These are phyloP conservation scores for Schizopygopsis pylzovi DNA, from an alignment of 2,797 vertebrate genomes.

Conservation along the genomic window DNA sequence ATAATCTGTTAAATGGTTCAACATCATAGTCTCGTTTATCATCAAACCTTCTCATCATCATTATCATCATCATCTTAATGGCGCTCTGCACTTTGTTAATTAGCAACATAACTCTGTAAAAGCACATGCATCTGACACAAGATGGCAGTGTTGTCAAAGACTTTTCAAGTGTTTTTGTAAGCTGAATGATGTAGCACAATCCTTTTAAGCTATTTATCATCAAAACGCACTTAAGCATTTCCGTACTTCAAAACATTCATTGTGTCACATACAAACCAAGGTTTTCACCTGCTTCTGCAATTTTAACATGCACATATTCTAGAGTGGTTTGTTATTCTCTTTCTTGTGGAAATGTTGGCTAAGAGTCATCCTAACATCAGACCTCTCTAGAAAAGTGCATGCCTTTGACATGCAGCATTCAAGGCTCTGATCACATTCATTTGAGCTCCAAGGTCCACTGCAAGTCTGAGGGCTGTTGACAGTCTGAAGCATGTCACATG, in stretches of 20 bases:
- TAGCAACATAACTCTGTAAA: neutral
- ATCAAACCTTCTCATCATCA: neutral
- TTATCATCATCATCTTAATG: neutral
- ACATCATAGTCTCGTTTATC: neutral
- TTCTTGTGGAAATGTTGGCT: slow-evolving; percentile 7
- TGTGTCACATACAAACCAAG: neutral
- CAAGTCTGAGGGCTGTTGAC: neutral
- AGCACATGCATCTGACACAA: slow-evolving; percentile 41
- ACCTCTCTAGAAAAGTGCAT: neutral
- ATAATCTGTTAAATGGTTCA: neutral
- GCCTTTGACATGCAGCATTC: slow-evolving; percentile 6
- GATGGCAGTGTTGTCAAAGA: slow-evolving; percentile 58
- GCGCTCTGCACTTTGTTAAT: neutral
- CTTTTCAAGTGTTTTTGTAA: neutral
- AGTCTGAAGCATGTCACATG: neutral
- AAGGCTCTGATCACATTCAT: slow-evolving; percentile 26
- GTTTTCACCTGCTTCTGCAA: neutral
- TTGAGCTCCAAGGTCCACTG: slow-evolving; percentile 3
- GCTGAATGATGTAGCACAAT: slow-evolving; percentile 11
- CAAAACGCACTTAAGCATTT: neutral
- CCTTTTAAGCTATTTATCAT: neutral
- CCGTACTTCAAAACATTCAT: neutral
- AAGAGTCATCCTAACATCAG: neutral
- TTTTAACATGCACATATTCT: slow-evolving; percentile 15
- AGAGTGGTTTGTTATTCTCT: slow-evolving; percentile 7